Evolutionary conservation across 2,797 vertebrate species (phyloP), one percentile per base, ranked within the genome.

Genomic region (Vireo griseus): DNA sequence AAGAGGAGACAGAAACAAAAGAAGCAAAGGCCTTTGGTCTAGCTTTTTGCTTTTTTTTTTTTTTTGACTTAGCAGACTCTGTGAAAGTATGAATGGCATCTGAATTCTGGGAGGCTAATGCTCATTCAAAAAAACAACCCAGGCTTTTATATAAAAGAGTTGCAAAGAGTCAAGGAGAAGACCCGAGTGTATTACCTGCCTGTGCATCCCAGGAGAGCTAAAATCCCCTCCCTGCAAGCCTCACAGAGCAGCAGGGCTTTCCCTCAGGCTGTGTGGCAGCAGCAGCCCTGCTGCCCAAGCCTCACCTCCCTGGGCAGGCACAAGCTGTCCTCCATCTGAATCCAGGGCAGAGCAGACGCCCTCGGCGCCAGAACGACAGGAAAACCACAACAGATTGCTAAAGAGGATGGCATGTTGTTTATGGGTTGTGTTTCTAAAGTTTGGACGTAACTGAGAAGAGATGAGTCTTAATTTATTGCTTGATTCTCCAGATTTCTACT

Each of bases 61-160:
- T 44, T 40, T 10, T 33, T 31, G 8, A 52, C 40, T 78, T 61
- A 47, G 45, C 68, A 90, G 66, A 82, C 35, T 62, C 89, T 77
- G 78, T 83, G 45, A 68, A 95, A 94, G 68, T 57, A 95, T 90
- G 89, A 95, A 91, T 86, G 89, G 91, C 85, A 96, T 92, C n/a
- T 0, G 5, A 71, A 57, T 5, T 39, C 84, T n/a, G 59, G 39
- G 59, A 93, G 31, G 13, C 59, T 73, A 76, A 92, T 7, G 51
- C 50, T 94, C 75, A 80, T 88, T 75, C 13, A 73, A 68, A 45
- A 33, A 65, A 79, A 33, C 45, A 66, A 45, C 7, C 6, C 73
- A 73, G 37, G 10, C 17, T 91, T 91, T 87, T 33, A 35, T 8
- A 48, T 1, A n/a, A 12, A 59, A 76, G 18, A 85, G 10, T 57